Percentiles rank a stretch among this genome's conserved stretches.
Evolutionary conservation across 2,113 vertebrate species (phyloP).

Genomic region (Antigone vipio): DNA sequence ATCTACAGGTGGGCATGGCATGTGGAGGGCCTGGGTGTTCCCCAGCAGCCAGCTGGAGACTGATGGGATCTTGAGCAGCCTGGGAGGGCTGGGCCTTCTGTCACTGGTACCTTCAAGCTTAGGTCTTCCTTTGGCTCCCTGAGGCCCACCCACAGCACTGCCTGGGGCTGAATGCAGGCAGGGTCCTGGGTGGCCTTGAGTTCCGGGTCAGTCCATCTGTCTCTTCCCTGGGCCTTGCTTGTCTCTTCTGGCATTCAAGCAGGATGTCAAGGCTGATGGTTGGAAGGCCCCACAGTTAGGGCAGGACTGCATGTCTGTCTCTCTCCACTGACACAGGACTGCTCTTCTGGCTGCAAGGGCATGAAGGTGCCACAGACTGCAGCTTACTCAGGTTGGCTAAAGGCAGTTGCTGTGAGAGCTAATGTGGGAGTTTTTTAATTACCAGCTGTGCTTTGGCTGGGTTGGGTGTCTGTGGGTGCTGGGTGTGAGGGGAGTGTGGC

Average conservation of each 20-base stretch:
- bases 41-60: neutral
- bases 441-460: neutral
- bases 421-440: neutral
- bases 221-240: neutral
- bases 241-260: neutral
- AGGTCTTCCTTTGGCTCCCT: neutral
- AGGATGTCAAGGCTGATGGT: neutral
- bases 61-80: neutral
- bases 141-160: neutral
- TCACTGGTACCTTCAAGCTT: neutral
- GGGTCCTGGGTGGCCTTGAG: neutral
- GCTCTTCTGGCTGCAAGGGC: neutral
- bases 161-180: neutral
- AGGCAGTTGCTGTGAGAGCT: neutral
- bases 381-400: neutral
- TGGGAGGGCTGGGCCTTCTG: neutral
- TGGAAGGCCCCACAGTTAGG: neutral
- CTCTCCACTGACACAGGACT: neutral
- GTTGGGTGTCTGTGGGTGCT: neutral
- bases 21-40: neutral
- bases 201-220: neutral
- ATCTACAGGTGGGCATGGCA: slow-evolving; percentile 81
- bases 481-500: neutral
- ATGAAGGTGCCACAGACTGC: neutral
- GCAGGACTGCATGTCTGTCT: neutral